Evolutionary conservation across 2,888 invertebrate species (phyloP), one percentile per base, ranked within the genome.

Genomic region (Cryptophagus acutangulus): DNA sequence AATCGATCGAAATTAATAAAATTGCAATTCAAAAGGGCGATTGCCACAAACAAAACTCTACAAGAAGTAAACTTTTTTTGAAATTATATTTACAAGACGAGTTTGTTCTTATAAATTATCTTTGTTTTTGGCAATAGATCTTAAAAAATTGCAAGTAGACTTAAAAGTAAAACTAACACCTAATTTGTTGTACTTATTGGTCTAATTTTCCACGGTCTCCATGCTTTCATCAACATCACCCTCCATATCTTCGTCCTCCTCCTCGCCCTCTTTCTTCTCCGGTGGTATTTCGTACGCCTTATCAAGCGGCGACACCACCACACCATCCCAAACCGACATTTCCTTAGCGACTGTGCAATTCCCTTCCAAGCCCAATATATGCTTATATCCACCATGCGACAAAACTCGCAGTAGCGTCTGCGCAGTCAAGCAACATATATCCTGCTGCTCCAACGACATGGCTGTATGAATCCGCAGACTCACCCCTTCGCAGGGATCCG

Each of bases 301-400:
- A 46, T 93, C 92, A n/a, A 94, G 74, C 0, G 96, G 94, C 0
- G 92, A 90, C 1, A 97, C 93, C 0, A 95, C 92, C 1, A 96
- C 92, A 1, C 94, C 94, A 61, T 94, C 87, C 93, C 94, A 95
- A 12, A 95, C 91, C 0, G 92, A 91, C 82, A 95, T 92, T 71
- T 95, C 93, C 0, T 85, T 73, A 8, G 72, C 74, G 48, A 76
- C 73, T 26, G 71, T 72, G 0, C 73, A 69, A 51, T 72, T 74
- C 3, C 74, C 76, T 47, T 76, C 77, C 41, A 79, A 70, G 0
- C 83, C 95, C 1, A 95, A 72, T 45, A 96, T 83, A 61, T 91
- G 91, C 62, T 90, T 88, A 69, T 87, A 92, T 0, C 97, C 96
- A 2, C 95, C 96, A 58, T 96, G 91, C 0, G 88, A 81, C 31